These are phyloP conservation scores for Paralvinella palmiformis DNA, from an alignment of 1,140 invertebrate genomes.

Conservation along the genomic window DNA sequence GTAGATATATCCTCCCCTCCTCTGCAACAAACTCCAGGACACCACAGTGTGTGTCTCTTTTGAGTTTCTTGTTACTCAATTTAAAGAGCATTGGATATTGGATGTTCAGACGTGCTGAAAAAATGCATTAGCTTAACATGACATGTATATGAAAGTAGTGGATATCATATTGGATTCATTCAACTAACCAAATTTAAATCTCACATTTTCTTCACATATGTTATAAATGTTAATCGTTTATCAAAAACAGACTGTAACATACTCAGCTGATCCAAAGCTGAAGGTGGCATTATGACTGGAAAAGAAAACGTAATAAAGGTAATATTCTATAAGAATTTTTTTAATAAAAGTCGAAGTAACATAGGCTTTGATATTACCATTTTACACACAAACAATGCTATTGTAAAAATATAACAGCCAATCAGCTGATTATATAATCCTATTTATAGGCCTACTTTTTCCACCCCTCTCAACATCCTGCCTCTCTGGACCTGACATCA, in stretches of 20 bases:
- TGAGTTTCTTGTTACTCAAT: conserved; percentile 79
- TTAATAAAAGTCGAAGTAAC: neutral
- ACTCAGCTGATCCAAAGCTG: conserved; percentile 83
- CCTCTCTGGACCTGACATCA: conserved; percentile 88
- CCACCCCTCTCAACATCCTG: conserved; percentile 95
- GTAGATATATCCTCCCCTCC: conserved; percentile 95
- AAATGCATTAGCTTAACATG: too few relatives aligned
- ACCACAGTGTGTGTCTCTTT: conserved; percentile 89
- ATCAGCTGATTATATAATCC: neutral
- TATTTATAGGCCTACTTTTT: conserved; percentile 68
- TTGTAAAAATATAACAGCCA: neutral
- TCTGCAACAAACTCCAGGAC: conserved; percentile 98
- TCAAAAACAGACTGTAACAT: conserved; percentile 9
- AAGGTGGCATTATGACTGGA: conserved; percentile 95
- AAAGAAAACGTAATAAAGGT: conserved; percentile 22
- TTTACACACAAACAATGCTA: neutral
- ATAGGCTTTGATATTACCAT: neutral
- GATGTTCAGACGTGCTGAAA: conserved; percentile 77
- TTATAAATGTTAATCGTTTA: too few relatives aligned
- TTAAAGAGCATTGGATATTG: conserved; percentile 99
- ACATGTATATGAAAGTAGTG: too few relatives aligned
- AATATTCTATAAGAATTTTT: neutral
- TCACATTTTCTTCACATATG: too few relatives aligned
- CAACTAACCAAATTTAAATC: too few relatives aligned
- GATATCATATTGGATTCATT: too few relatives aligned